Conservation (phyloP, 1,140 invertebrate species). For the Ctenoplectra terminalis region DNA sequence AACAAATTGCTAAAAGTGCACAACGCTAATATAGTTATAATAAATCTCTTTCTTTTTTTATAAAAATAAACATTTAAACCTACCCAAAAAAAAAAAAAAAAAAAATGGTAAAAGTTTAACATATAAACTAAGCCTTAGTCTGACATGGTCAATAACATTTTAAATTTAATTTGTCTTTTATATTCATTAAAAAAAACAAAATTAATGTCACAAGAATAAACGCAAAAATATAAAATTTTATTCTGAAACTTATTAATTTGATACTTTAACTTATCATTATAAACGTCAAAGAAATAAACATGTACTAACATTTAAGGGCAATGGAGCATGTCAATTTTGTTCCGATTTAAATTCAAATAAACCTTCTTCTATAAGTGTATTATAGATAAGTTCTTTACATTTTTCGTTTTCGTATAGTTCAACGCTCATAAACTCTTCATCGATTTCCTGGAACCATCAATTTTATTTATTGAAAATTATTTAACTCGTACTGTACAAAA, state of each 20-base stretch:
- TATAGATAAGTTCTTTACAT: slow-evolving; percentile 53
- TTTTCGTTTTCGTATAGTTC: slow-evolving; percentile 63
- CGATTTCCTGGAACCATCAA: slow-evolving; percentile 47
- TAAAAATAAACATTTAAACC: background rate
- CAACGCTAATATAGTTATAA: slow-evolving; percentile 87
- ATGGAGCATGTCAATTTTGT: background rate
- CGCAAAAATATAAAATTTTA: background rate
- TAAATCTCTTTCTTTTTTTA: background rate
- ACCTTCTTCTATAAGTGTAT: slow-evolving; percentile 61
- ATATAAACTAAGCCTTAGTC: background rate
- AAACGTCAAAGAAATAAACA: slow-evolving; percentile 7
- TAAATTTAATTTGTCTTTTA: background rate
- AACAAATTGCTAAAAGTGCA: slow-evolving; percentile 96
- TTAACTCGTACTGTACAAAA: background rate
- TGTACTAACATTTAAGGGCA: background rate
- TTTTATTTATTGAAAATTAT: background rate
- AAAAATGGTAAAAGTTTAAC: slow-evolving; percentile 5
- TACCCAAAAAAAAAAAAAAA: background rate
- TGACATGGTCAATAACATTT: slow-evolving; percentile 1
- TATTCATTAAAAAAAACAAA: slow-evolving; percentile 1
- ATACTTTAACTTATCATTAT: background rate
- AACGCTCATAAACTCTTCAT: slow-evolving; percentile 24
- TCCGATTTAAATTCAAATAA: slow-evolving; percentile 43
- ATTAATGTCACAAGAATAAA: slow-evolving; percentile 1
- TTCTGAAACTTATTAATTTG: background rate